Base-by-base conservation (phyloP, 2,888 invertebrate genomes). In the Kryphioiulus occultus region DNA sequence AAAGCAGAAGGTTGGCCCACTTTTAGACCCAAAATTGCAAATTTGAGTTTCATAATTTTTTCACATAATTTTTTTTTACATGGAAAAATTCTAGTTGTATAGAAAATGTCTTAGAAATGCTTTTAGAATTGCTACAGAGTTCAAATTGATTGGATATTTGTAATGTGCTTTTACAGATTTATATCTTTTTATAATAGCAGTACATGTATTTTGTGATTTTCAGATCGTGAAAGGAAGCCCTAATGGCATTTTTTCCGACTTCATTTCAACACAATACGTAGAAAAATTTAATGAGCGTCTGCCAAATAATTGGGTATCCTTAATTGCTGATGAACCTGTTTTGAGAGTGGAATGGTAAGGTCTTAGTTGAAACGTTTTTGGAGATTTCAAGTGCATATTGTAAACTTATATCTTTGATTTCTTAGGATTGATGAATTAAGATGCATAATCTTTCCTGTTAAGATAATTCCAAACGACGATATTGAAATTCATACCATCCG, bases 401-500 rank as follows among this genome's bases (percentile, higher is more conserved):
- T 84, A 10, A 32, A 4, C 10, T 5, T 32, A 22, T 35, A 12
- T 9, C 0, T 0, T 32, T 85, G 15, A 0, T 30, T 44, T 42
- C 44, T 44, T 44, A 85, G 85, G 44, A 47, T 85, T 44, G 44
- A 47, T 44, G 85, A 85, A n/a, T 17, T 30, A 85, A 85, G 44
- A 42, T 19, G 30, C 39, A 85, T 85, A 0, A 47, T 85, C 19
- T 84, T 39, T 84, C 84, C 84, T 7, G 19, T 35, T 39, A 84
- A 35, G 19, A 85, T n/a, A 42, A 32, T 19, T 84, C 30, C 19
- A 84, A 32, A 10, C 30, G n/a, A 42, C 9, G 84, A 59, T 59
- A 22, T 59, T 22, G 59, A 59, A 59, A 22, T 22, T 59, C 59
- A 59, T 59, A 59, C 59, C 22, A 22, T 85, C 39, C 85, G 85